phyloP scores from a whole-genome alignment of 2,888 invertebrate species.

The Muscina levida region DNA sequence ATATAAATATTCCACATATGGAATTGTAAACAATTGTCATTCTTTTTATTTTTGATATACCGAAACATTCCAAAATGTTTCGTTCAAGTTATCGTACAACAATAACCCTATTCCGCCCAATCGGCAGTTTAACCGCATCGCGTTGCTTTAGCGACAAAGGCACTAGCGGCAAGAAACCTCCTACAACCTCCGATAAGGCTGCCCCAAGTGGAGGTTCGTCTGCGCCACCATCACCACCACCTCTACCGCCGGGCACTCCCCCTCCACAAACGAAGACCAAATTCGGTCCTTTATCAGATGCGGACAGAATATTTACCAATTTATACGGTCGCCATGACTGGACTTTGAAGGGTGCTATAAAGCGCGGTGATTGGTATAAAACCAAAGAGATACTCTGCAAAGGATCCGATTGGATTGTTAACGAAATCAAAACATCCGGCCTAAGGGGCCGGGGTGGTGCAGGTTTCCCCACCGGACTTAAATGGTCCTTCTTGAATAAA shows the following conservation, averaged over 20 bases:
- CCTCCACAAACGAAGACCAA: conserved; percentile 86
- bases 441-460: conserved; percentile 97
- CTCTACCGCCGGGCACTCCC: conserved; percentile 81
- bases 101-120: too few relatives aligned
- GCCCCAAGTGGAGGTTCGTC: too few relatives aligned
- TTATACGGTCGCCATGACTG: conserved; percentile 98
- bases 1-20: too few relatives aligned
- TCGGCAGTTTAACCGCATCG: too few relatives aligned
- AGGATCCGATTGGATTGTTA: conserved; percentile 97
- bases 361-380: conserved; percentile 96
- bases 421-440: conserved; percentile 96
- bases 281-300: conserved; percentile 92
- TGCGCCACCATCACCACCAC: background rate
- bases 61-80: too few relatives aligned
- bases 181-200: too few relatives aligned
- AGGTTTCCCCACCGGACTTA: conserved; percentile 99
- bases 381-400: conserved; percentile 97
- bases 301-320: conserved; percentile 97
- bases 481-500: conserved; percentile 99
- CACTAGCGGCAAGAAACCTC: too few relatives aligned
- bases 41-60: too few relatives aligned
- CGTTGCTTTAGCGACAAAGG: too few relatives aligned
- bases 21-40: too few relatives aligned
- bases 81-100: too few relatives aligned
- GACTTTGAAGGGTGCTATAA: conserved; percentile 93